phyloP scores from a whole-genome alignment of 2,797 vertebrate genomes.

The Microcaecilia unicolor region DNA sequence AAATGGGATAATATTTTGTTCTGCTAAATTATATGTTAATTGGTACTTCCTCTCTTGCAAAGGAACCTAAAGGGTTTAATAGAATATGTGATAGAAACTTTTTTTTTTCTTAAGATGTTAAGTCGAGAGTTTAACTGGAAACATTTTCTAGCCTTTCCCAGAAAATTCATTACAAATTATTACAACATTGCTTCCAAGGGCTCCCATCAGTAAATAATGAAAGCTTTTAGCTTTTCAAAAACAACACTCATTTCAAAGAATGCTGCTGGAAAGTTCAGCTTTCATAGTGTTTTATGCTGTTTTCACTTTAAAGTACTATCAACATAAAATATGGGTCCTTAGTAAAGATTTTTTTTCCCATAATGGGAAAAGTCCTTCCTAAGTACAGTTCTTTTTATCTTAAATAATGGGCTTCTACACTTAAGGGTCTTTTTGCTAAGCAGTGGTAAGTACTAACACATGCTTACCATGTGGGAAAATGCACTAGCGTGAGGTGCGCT shows the following conservation, averaged over 20 bases:
- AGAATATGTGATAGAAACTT: conserved; percentile 58
- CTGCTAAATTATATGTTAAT: conserved; percentile 74
- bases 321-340: too few species aligned
- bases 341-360: too few species aligned
- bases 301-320: too few species aligned
- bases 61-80: conserved; percentile 71
- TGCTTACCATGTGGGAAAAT: too few species aligned
- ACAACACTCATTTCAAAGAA: conserved; percentile 4
- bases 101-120: conserved; percentile 47
- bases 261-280: fast-evolving
- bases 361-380: too few species aligned
- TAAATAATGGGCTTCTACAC: too few species aligned
- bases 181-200: conserved; percentile 26
- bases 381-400: too few species aligned
- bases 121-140: conserved; percentile 55
- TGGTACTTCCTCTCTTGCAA: conserved; percentile 72
- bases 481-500: too few species aligned
- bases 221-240: conserved; percentile 22
- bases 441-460: too few species aligned
- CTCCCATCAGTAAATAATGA: conserved; percentile 39
- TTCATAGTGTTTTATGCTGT: too few species aligned
- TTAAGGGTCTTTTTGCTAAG: too few species aligned
- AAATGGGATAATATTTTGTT: conserved; percentile 75
- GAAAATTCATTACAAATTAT: conserved; percentile 43
- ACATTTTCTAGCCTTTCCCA: conserved; percentile 49